A percentile compares a stretch with the other conserved stretches of the same genome.
Evolutionary conservation across 2,797 vertebrate species (phyloP).

Genomic region (Graptemys geographica): DNA sequence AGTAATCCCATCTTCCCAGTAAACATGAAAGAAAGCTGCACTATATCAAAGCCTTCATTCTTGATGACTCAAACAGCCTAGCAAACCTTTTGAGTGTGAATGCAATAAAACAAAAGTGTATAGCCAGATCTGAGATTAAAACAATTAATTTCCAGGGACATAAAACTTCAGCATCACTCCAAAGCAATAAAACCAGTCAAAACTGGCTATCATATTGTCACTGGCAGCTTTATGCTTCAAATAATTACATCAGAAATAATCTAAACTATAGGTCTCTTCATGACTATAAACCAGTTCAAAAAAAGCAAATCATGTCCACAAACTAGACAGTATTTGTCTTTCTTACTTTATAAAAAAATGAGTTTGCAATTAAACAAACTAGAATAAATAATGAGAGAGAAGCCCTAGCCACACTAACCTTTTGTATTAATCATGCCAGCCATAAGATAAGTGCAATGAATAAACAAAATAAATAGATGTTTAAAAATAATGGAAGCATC

Average conservation of each 20-base stretch:
- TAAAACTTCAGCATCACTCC: not conserved
- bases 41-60: not conserved
- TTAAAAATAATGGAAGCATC: not conserved
- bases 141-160: conserved; percentile 48
- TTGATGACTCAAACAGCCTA: not conserved
- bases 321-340: not conserved
- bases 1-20: not conserved
- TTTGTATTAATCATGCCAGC: not conserved
- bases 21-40: not conserved
- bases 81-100: not conserved
- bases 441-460: not conserved
- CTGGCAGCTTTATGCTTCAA: not conserved
- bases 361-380: not conserved
- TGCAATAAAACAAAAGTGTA: conserved; percentile 1
- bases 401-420: not conserved
- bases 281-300: not conserved
- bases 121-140: not conserved
- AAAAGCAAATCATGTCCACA: not conserved
- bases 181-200: conserved; percentile 1
- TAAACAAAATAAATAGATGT: not conserved
- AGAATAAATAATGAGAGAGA: not conserved
- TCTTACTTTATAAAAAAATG: not conserved
- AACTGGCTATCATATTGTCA: not conserved
- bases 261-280: not conserved
- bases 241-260: not conserved